Evolutionary conservation across 2,797 vertebrate species (phyloP).

Genomic region (Setipinna tenuifilis): DNA sequence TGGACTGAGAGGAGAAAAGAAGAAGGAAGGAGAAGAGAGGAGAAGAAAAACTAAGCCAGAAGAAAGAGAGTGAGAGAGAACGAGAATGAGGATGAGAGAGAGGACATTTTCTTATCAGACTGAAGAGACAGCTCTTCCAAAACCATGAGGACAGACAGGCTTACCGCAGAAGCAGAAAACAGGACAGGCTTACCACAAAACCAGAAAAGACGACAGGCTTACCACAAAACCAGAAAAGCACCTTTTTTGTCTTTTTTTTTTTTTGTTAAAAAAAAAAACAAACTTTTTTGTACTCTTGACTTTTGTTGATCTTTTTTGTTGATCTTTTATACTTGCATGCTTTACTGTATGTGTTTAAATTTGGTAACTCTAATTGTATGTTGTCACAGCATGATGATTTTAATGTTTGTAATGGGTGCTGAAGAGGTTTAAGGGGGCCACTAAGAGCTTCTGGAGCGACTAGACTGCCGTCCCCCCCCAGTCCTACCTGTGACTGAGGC

Average conservation of each 20-base stretch:
- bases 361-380: conserved; percentile 8
- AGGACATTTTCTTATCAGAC: background rate
- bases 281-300: conserved; percentile 46
- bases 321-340: conserved; percentile 15
- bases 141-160: conserved; percentile 22
- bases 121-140: conserved; percentile 11
- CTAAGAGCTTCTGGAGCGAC: background rate
- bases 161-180: no score
- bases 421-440: background rate
- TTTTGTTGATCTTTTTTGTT: conserved; percentile 22
- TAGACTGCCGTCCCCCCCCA: conserved; percentile 1
- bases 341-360: conserved; percentile 9
- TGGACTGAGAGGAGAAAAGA: conserved; percentile 73
- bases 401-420: conserved; percentile 5
- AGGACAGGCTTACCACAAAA: background rate
- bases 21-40: background rate
- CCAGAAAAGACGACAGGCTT: conserved; percentile 29
- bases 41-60: background rate
- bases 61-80: background rate
- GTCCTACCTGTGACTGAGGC: background rate
- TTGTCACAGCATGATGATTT: conserved; percentile 8
- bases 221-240: conserved; percentile 38
- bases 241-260: conserved; percentile 32
- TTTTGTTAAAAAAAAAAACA: background rate
- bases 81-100: background rate